phyloP scores from a whole-genome alignment of 2,797 vertebrate species.

The Poeciliopsis turneri region DNA sequence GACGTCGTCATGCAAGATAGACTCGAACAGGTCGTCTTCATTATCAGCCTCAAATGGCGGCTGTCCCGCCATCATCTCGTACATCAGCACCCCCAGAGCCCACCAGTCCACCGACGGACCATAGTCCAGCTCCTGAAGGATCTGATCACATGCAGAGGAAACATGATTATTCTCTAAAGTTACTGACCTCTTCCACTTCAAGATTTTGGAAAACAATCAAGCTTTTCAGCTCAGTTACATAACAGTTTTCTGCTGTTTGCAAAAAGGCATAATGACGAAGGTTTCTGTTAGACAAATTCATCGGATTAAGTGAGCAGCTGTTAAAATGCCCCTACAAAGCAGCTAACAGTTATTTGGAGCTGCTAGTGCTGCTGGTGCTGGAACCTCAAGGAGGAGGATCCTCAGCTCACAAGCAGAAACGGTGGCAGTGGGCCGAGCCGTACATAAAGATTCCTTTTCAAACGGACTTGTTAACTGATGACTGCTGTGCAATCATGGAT shows the following conservation, averaged over 20 bases:
- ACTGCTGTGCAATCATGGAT: no score
- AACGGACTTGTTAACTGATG: no score
- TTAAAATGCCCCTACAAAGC: no score
- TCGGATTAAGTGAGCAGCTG: no score
- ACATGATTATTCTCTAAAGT: not conserved
- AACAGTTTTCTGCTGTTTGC: not conserved
- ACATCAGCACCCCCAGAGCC: conserved; percentile 97
- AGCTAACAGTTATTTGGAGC: no score
- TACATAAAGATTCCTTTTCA: no score
- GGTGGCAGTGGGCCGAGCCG: no score
- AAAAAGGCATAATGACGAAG: not conserved
- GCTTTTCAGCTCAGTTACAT: not conserved
- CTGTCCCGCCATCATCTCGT: conserved; percentile 98
- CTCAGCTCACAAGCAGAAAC: no score
- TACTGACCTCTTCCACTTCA: not conserved
- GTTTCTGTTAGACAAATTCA: no score
- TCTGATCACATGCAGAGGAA: conserved; percentile 72
- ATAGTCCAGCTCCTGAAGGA: conserved; percentile 95
- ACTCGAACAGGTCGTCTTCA: conserved; percentile 96
- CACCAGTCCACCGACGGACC: conserved; percentile 97
- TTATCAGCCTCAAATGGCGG: conserved; percentile 97
- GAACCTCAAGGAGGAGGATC: no score
- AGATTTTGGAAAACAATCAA: not conserved
- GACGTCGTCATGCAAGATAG: conserved; percentile 96
- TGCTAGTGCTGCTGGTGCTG: no score